phyloP scores from a whole-genome alignment of 2,797 vertebrate genomes.

The Lithobates pipiens region DNA sequence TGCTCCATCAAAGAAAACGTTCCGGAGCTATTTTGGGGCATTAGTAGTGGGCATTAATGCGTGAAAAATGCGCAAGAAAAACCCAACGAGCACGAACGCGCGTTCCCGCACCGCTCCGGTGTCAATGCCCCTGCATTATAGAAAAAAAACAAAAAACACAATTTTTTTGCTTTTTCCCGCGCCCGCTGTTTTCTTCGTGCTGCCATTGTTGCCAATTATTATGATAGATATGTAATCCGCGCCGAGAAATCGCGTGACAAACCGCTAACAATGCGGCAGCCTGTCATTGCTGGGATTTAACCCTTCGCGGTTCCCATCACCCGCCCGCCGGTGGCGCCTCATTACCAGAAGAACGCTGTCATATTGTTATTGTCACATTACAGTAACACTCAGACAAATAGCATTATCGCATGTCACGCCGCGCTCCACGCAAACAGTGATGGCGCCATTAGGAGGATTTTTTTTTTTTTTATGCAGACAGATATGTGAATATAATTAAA shows the following conservation, averaged over 20 bases:
- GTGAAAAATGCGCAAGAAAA: too few species aligned
- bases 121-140: too few species aligned
- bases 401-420: slow-evolving; percentile 33
- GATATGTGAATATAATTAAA: slow-evolving; percentile 48
- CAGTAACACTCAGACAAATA: slow-evolving; percentile 41
- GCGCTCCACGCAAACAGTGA: background rate
- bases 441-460: background rate
- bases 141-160: too few species aligned
- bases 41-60: too few species aligned
- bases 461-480: too few species aligned
- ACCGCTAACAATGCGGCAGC: background rate
- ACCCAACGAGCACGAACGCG: too few species aligned
- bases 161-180: too few species aligned
- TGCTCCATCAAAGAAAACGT: too few species aligned
- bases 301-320: background rate
- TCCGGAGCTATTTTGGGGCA: too few species aligned
- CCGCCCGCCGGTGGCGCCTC: background rate
- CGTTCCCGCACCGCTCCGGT: too few species aligned
- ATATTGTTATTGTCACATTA: slow-evolving; percentile 52
- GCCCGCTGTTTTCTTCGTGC: too few species aligned
- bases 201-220: background rate
- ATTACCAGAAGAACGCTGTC: slow-evolving; percentile 19
- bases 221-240: background rate
- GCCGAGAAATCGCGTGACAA: background rate
- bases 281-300: background rate